Evolutionary conservation across 2,113 vertebrate species (phyloP).

Genomic region (Castor canadensis): DNA sequence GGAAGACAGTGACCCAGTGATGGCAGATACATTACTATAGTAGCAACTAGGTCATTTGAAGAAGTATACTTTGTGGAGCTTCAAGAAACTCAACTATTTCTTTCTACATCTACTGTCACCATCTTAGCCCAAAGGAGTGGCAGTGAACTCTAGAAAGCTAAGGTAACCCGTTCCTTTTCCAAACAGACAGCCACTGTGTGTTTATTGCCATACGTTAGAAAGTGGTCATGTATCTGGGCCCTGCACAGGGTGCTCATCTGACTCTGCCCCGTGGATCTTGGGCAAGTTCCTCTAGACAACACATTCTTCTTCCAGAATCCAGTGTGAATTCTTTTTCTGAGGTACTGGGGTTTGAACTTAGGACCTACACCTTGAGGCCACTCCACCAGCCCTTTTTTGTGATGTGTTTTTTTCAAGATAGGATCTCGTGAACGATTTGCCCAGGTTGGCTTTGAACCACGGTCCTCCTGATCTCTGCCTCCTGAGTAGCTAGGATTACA

Average conservation of each 20-base stretch:
- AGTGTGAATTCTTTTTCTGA: too few species aligned
- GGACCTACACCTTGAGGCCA: too few species aligned
- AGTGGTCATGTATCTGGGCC: accelerated
- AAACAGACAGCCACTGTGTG: too few species aligned
- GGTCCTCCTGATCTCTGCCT: too few species aligned
- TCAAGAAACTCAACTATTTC: background rate
- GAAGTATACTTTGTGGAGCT: accelerated
- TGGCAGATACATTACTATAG: background rate
- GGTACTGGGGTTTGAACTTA: too few species aligned
- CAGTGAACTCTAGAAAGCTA: background rate
- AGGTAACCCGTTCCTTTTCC: too few species aligned
- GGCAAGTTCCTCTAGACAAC: background rate
- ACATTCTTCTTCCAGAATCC: background rate
- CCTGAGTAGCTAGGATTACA: too few species aligned
- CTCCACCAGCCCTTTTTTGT: too few species aligned
- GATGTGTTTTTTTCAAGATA: too few species aligned
- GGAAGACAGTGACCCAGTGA: background rate
- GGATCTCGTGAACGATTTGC: too few species aligned
- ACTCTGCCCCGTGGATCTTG: background rate
- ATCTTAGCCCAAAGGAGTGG: background rate
- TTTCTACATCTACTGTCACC: background rate
- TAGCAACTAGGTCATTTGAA: accelerated
- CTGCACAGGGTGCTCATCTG: accelerated
- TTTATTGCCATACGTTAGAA: accelerated
- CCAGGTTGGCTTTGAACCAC: too few species aligned